These are phyloP conservation scores for Muraenolepis orangiensis DNA, from an alignment of 2,797 vertebrate genomes.

Conservation along the genomic window DNA sequence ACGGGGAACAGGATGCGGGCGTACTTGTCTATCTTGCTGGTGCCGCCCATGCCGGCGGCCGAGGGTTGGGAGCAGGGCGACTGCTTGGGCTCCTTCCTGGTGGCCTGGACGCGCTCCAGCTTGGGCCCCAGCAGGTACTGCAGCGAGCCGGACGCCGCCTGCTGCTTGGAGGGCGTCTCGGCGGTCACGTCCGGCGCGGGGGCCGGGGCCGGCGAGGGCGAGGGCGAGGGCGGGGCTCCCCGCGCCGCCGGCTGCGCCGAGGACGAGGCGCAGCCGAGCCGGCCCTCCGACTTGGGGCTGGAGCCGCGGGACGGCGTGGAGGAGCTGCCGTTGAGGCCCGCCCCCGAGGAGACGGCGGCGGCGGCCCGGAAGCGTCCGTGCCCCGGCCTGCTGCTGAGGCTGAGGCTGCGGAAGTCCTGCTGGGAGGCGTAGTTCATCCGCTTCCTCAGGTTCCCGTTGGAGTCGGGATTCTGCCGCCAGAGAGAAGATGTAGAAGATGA, in stretches of 20 bases:
- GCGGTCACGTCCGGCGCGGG: constrained; percentile 80
- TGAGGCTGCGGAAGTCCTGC: constrained; percentile 72
- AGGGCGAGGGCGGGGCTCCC: constrained; percentile 39
- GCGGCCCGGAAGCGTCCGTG: constrained; percentile 62
- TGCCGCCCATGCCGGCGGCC: constrained; percentile 78
- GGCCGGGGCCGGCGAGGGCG: constrained; percentile 64
- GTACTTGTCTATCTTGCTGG: constrained; percentile 99
- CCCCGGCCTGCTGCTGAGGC: constrained; percentile 67
- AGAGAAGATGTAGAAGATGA: constrained; percentile 10
- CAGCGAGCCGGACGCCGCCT: constrained; percentile 70
- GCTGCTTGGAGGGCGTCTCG: constrained; percentile 64
- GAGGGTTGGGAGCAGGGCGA: constrained; percentile 70
- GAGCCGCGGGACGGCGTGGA: constrained; percentile 78
- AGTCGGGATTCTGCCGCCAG: constrained; percentile 79
- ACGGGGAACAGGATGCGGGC: constrained; percentile 98
- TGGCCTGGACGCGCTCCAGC: constrained; percentile 85
- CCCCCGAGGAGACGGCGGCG: constrained; percentile 65
- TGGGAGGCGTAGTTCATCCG: constrained; percentile 81
- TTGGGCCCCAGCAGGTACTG: constrained; percentile 83
- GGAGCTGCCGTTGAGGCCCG: constrained; percentile 61
- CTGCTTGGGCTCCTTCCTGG: constrained; percentile 75
- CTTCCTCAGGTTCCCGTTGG: constrained; percentile 91
- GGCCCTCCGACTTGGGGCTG: constrained; percentile 87
- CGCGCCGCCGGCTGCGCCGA: constrained; percentile 71
- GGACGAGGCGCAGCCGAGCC: constrained; percentile 71